Conservation (phyloP, 2,113 vertebrate genomes). For the Cisticola juncidis region DNA sequence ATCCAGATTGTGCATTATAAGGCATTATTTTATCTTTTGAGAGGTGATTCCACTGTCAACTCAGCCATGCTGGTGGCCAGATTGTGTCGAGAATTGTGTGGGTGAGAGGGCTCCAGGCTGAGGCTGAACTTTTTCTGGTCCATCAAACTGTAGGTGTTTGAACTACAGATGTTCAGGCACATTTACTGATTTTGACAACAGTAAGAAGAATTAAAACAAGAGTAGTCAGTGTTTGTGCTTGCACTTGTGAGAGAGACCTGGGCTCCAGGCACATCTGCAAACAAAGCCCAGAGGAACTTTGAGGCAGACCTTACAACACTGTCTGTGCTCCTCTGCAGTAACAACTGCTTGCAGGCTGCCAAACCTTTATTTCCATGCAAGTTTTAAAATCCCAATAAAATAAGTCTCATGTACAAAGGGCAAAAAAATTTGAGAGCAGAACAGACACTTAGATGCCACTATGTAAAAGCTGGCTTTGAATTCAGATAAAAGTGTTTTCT, state of each 20-base stretch:
- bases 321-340: neutral
- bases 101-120: neutral
- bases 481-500: slow-evolving; percentile 2
- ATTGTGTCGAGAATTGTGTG: neutral
- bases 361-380: neutral
- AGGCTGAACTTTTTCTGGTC: neutral
- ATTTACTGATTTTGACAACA: accelerated
- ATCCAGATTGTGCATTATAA: neutral
- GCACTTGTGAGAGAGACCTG: neutral
- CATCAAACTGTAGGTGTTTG: too few relatives aligned
- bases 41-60: neutral
- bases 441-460: neutral
- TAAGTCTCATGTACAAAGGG: neutral
- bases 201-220: neutral
- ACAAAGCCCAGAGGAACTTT: neutral
- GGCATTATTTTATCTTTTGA: neutral
- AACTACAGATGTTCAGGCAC: neutral
- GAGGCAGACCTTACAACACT: neutral
- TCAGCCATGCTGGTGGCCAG: neutral
- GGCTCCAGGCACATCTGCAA: neutral
- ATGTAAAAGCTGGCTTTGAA: slow-evolving; percentile 2
- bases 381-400: neutral
- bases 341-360: neutral
- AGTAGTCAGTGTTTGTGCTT: neutral
- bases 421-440: neutral